Evolutionary conservation across 1,140 invertebrate genomes (phyloP).

Genomic region (Pteromalus puparum): DNA sequence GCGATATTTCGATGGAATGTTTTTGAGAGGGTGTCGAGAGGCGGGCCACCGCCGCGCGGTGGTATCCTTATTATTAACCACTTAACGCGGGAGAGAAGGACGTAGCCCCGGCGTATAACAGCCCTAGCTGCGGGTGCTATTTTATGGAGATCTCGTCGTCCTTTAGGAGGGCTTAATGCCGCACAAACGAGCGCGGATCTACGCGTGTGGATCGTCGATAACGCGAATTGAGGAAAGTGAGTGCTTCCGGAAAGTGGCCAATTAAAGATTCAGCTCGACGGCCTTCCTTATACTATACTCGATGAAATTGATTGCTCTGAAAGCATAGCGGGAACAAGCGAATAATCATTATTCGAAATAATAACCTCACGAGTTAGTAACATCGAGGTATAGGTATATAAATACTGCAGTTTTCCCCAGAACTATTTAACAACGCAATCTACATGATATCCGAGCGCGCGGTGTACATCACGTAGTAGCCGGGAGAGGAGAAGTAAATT

Average conservation of each 20-base stretch:
- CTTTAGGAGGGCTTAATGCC: neutral
- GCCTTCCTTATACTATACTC: too few species aligned
- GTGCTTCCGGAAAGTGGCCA: neutral
- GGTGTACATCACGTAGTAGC: neutral
- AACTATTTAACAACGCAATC: neutral
- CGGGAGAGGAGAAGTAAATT: neutral
- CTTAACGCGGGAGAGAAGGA: neutral
- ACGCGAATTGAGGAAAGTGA: neutral
- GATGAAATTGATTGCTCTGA: neutral
- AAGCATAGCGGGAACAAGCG: neutral
- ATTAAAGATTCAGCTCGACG: neutral
- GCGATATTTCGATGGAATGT: constrained; percentile 1
- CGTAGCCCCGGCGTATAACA: neutral
- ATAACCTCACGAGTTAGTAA: too few species aligned
- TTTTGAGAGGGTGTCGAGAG: neutral
- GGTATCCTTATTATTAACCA: constrained; percentile 46
- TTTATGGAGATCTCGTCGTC: neutral
- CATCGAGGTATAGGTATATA: too few species aligned
- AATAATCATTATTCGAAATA: too few species aligned
- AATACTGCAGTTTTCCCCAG: too few species aligned
- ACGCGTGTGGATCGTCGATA: neutral
- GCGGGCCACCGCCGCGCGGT: neutral
- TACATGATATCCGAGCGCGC: neutral
- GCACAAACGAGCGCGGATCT: neutral
- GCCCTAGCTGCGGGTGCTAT: neutral